These are phyloP conservation scores for Erebia epiphron DNA, from an alignment of 2,888 invertebrate genomes.

Conservation along the genomic window DNA sequence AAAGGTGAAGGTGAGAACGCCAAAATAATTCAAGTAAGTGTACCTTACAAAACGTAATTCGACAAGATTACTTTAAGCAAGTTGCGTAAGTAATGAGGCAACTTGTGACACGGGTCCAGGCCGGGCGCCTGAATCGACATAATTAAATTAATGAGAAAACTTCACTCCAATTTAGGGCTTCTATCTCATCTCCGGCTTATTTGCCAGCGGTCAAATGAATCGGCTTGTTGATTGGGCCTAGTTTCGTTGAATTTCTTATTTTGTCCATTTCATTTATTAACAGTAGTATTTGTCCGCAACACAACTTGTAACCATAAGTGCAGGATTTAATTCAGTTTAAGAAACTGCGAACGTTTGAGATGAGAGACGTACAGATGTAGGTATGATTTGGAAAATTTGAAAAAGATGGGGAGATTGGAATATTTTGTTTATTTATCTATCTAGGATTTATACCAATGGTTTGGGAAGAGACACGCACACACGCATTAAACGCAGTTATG, in stretches of 20 bases:
- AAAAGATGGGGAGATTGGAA: too few species aligned
- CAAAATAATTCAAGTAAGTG: slow-evolving; percentile 69
- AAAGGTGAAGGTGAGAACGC: slow-evolving; percentile 41
- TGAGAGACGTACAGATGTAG: too few species aligned
- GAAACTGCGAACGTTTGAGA: too few species aligned
- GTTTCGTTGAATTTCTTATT: slow-evolving; percentile 26
- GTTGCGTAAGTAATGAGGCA: slow-evolving; percentile 82
- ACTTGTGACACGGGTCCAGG: slow-evolving; percentile 79
- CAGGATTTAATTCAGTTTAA: too few species aligned
- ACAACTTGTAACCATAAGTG: not conserved
- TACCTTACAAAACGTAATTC: slow-evolving; percentile 78
- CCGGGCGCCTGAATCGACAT: slow-evolving; percentile 76
- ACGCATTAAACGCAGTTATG: too few species aligned
- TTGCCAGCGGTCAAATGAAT: slow-evolving; percentile 74
- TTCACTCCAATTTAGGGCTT: slow-evolving; percentile 80
- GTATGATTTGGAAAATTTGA: too few species aligned
- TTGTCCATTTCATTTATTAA: not conserved
- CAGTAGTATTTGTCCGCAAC: not conserved
- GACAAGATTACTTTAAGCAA: slow-evolving; percentile 76
- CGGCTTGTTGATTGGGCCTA: slow-evolving; percentile 53
- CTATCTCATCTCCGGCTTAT: slow-evolving; percentile 78
- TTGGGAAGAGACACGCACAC: too few species aligned
- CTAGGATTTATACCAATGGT: too few species aligned
- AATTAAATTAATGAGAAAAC: slow-evolving; percentile 83
- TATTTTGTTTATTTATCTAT: too few species aligned